Base-by-base conservation (phyloP, 1,140 invertebrate genomes). In the Anthonomus grandis region DNA sequence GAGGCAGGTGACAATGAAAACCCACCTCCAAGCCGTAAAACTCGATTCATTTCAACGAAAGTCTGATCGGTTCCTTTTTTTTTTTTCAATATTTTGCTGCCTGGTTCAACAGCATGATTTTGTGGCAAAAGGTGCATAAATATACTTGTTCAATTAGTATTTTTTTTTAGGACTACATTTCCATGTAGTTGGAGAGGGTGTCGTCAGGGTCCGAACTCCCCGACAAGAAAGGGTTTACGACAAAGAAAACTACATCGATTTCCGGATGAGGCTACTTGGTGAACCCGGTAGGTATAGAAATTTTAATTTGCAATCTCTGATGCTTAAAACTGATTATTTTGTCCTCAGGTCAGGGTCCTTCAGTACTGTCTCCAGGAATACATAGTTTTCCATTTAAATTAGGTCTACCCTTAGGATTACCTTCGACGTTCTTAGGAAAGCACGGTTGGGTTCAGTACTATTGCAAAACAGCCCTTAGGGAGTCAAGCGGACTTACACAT, bases 401-500 rank as follows among this genome's bases (percentile, higher is more conserved):
- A 34, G 93, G 93, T 2, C 75, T 96, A 21, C 93, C 93, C 0
- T 78, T 93, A 46, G 93, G 92, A 4, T 73, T 96, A 22, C 93
- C 93, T 0, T 95, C 93, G 3, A 95, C 93, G 19, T 96, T 96
- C 72, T 77, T 95, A 0, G 93, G 93, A 2, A 93, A 93, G 67
- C 91, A 95, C 69, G 93, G 93, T 24, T 95, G 93, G 92, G 92
- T 97, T 2, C 93, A 96, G 72, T 97, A 95, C 72, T 96, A 86
- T 68, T 96, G 93, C 68, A 94, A 94, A 74, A 90, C 92, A 4
- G 92, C 92, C 1, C 76, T 95, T 0, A 78, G 91, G 44, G 93
- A 95, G 72, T 89, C 90, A 1, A 91, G 90, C 62, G 92, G 92
- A 2, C 76, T 96, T 9, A 90, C 90, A 3, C 93, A 96, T 70